These are phyloP conservation scores for Bambusicola thoracicus DNA, from an alignment of 2,113 vertebrate genomes.

Conservation along the genomic window DNA sequence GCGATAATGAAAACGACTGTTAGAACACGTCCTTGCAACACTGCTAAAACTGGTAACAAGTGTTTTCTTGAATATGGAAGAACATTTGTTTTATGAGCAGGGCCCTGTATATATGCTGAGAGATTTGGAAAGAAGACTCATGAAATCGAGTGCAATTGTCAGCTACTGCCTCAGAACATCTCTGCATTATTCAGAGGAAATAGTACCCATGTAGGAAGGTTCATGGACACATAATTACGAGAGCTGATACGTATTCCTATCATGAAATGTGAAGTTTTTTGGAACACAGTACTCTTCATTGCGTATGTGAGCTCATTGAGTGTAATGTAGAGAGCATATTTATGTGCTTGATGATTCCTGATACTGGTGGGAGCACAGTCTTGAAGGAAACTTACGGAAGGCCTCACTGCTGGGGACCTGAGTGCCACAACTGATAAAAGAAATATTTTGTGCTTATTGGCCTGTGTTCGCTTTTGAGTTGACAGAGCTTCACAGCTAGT, in stretches of 20 bases:
- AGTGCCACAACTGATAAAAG: neutral
- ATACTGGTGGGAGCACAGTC: neutral
- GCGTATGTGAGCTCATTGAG: neutral
- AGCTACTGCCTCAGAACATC: neutral
- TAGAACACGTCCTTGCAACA: neutral
- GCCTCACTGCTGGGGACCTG: neutral
- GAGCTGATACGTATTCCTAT: neutral
- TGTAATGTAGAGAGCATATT: neutral
- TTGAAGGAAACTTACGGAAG: neutral
- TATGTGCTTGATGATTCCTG: neutral
- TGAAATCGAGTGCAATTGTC: neutral
- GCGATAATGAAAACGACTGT: neutral
- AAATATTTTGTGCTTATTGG: neutral
- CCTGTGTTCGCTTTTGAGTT: neutral
- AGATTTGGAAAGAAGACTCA: neutral
- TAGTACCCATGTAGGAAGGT: neutral
- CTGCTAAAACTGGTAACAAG: neutral
- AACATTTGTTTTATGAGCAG: neutral
- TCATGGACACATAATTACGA: neutral
- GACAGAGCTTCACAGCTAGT: neutral
- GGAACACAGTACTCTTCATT: neutral
- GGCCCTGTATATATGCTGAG: neutral
- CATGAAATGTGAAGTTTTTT: neutral
- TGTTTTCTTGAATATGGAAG: neutral
- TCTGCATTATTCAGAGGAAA: neutral